Base-by-base conservation (phyloP, 2,888 invertebrate genomes). In the Pyrrhia umbra region DNA sequence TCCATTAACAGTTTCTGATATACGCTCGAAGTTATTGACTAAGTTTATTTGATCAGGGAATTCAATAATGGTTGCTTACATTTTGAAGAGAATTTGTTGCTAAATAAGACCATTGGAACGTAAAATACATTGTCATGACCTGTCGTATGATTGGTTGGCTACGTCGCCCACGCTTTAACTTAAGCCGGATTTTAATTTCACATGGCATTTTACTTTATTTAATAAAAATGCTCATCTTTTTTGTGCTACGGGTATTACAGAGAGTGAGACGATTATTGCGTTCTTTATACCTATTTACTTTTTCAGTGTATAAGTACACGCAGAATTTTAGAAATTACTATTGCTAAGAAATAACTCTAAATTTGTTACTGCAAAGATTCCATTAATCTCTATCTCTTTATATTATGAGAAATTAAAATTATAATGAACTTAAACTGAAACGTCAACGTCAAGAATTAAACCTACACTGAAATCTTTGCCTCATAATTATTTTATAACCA, bases 51-150 rank as follows among this genome's bases (percentile, higher is more conserved):
- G 20, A 8, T 39, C 15, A 2, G 34, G n/a, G 15, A 49, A 10
- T 25, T 34, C 25, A 8, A 37, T 25, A 37, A 13, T 37, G 16
- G n/a, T 49, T 16, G 20, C 18, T 34, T 13, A 45, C 40, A 65
- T 20, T 42, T 56, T 45, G 43, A 15, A 56, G 70, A 66, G 57
- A 66, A 61, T 63, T 65, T 59, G 51, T 74, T 74, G 65, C 61
- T 68, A 66, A 68, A 75, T 50, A 72, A 77, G 68, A 69, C 75
- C 23, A 64, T 77, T 34, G 62, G 55, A 61, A 64, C 50, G 68
- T 77, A 65, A 71, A 55, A 40, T 62, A 39, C 6, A 18, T 18
- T 42, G 18, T 43, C 6, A 68, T 66, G 71, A 75, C 66, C 65
- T 75, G 73, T 68, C 54, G 40, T 59, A 52, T 56, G 61, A 70